Conservation (phyloP, 2,888 invertebrate species). For the Heterodera filipjevi region DNA sequence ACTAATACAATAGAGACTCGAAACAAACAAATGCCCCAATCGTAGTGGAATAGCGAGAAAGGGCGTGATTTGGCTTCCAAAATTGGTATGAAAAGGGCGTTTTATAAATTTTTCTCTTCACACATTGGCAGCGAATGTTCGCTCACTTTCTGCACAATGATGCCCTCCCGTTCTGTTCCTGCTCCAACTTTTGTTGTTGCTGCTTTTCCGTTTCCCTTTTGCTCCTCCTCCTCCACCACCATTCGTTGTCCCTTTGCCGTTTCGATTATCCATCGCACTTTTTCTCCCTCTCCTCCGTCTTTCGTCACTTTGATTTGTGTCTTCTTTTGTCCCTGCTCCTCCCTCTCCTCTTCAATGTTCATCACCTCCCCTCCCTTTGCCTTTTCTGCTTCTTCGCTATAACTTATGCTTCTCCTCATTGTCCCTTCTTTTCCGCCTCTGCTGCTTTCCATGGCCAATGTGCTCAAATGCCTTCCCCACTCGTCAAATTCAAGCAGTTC, state of each 20-base stretch:
- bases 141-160: neutral
- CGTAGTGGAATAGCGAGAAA: no score
- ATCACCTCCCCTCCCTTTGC: neutral
- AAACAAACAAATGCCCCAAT: neutral
- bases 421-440: neutral
- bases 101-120: no score
- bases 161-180: neutral
- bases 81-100: no score
- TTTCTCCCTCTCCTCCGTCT: neutral
- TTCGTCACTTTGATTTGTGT: neutral
- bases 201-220: neutral
- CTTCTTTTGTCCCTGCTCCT: neutral
- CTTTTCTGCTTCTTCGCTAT: neutral
- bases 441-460: neutral
- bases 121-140: no score
- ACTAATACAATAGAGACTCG: no score
- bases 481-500: slow-evolving; percentile 66
- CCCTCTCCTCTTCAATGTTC: neutral
- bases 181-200: neutral
- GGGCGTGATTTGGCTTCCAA: no score
- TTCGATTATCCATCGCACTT: neutral
- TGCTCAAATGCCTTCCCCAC: slow-evolving; percentile 25
- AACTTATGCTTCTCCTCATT: neutral
- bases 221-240: neutral
- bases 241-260: neutral